Evolutionary conservation across 2,888 invertebrate genomes (phyloP), one percentile per base, ranked within the genome.

Genomic region (Ochropacha duplaris): DNA sequence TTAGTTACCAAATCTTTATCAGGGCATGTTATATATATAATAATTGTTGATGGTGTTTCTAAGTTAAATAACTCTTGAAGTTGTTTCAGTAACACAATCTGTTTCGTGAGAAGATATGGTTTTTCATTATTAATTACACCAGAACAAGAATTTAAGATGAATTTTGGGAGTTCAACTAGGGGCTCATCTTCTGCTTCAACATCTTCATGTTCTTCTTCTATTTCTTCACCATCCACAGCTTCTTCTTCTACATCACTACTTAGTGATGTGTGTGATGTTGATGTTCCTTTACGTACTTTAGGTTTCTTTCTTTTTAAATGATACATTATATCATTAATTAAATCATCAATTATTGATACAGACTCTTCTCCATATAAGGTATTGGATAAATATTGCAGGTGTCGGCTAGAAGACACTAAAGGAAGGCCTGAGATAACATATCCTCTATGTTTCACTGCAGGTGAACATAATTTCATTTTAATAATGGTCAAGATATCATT

Each of bases 381-480:
- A 55, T 74, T 63, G 34, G 77, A 64, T 28, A 82, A 69, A 66
- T 73, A 79, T 61, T 76, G 63, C 31, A 74, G 58, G 50, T 66
- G 71, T 65, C 68, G 77, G 56, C 56, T 73, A 54, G 92, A 90
- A 2, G 93, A 89, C n/a, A 95, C 87, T 39, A 96, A 76, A 22
- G 96, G 96, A 61, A 96, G 83, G 8, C 95, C 95, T 58, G 94
- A 94, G 64, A 96, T 79, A 2, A 96, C 91, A 87, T 94, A 95
- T 9, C 96, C 96, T 72, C 94, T 86, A 71, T 95, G 94, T 68
- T 84, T 77, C 16, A 94, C 88, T 26, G 90, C 88, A 57, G 91
- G 87, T 22, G 92, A 91, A 52, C 88, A 79, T 1, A 95, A 64
- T 71, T 94, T 93, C 55, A 81, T 83, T 65, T 93, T 87, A 12